Conservation (phyloP, 2,113 vertebrate genomes). For the Sylvia atricapilla region DNA sequence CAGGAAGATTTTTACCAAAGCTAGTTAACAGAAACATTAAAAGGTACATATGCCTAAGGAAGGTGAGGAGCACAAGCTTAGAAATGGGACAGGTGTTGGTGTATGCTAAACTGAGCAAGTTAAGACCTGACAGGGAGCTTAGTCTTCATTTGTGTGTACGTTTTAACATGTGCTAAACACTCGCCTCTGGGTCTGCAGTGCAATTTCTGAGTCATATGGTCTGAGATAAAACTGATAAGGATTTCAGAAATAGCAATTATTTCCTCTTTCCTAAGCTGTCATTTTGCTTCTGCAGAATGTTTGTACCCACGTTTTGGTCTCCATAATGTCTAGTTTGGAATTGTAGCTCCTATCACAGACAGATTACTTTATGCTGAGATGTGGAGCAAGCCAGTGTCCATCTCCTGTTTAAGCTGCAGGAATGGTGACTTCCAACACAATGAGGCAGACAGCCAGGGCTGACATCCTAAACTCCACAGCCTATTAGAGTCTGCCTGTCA, state of each 20-base stretch:
- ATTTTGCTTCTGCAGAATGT: neutral
- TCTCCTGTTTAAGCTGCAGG: neutral
- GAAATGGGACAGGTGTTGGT: neutral
- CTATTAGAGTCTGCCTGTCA: neutral
- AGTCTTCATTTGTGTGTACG: neutral
- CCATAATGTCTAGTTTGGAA: neutral
- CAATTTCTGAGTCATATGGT: neutral
- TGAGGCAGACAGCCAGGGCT: neutral
- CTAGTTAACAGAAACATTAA: neutral
- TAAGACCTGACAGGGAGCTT: neutral
- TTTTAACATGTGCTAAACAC: neutral
- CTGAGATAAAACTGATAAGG: neutral
- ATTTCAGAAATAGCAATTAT: neutral
- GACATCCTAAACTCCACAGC: neutral
- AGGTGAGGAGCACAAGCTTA: neutral
- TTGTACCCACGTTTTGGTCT: neutral
- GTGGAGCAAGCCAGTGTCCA: neutral
- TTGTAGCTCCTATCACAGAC: neutral
- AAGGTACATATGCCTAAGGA: neutral
- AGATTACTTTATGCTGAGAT: neutral
- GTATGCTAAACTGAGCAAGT: neutral
- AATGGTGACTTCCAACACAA: neutral
- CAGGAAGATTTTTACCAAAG: neutral
- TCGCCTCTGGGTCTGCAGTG: neutral
- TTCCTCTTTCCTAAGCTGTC: neutral